These are phyloP conservation scores for Plebejus argus DNA, from an alignment of 2,888 invertebrate species.

Conservation along the genomic window DNA sequence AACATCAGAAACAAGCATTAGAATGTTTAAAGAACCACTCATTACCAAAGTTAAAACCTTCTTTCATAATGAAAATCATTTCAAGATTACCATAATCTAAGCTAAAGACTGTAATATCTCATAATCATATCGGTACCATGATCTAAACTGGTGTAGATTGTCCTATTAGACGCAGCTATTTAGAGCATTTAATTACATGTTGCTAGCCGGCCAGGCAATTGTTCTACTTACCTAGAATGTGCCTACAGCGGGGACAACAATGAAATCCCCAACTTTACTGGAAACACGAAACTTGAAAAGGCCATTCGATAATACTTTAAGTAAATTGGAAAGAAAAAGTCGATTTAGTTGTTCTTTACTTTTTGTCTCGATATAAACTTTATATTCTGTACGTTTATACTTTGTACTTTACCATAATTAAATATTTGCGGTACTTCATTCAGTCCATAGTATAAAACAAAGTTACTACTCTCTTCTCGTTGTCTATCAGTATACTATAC, in stretches of 20 bases:
- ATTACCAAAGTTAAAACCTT: no score
- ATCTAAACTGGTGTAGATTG: not conserved
- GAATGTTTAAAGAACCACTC: no score
- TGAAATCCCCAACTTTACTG: slow-evolving; percentile 8
- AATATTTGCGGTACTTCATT: not conserved
- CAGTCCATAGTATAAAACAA: no score
- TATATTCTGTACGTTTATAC: not conserved
- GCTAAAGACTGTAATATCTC: not conserved
- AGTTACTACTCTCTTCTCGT: no score
- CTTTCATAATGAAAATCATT: no score
- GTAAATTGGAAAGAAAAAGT: slow-evolving; percentile 9
- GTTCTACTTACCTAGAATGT: slow-evolving; percentile 1
- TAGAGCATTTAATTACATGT: slow-evolving; percentile 16
- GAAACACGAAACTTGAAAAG: slow-evolving; percentile 1
- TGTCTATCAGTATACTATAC: no score
- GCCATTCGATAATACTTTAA: slow-evolving; percentile 15
- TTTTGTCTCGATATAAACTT: not conserved
- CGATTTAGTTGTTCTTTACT: not conserved
- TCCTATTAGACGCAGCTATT: not conserved
- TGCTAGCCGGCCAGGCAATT: not conserved
- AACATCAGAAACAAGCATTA: no score
- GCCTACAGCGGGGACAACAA: not conserved
- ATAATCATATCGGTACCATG: not conserved
- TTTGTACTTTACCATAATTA: not conserved
- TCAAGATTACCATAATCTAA: no score